A percentile compares a stretch with the other conserved stretches of the same genome.
These are phyloP conservation scores for Syngnathus scovelli DNA, from an alignment of 2,113 vertebrate genomes.

Conservation along the genomic window DNA sequence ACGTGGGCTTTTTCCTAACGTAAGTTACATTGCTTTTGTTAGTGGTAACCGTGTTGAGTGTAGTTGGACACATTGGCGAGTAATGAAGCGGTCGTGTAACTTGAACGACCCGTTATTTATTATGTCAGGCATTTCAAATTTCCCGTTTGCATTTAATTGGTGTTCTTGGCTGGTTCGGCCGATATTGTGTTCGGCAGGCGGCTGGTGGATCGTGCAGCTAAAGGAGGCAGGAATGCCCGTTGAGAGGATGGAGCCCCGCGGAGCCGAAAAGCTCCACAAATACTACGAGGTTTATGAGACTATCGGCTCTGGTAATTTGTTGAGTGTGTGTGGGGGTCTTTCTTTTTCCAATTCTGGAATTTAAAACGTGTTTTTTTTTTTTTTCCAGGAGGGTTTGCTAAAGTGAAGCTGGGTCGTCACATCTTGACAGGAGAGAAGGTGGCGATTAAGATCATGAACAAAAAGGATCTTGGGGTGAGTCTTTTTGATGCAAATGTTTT, in stretches of 20 bases:
- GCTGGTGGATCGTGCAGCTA: neutral
- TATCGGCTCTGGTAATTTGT: slow-evolving; percentile 69
- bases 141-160: neutral
- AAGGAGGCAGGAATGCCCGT: slow-evolving; percentile 59
- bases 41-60: neutral
- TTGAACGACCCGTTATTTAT: neutral
- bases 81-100: neutral
- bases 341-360: neutral
- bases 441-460: slow-evolving; percentile 95
- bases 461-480: slow-evolving; percentile 84
- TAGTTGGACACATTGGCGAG: neutral
- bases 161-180: neutral
- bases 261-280: slow-evolving; percentile 62
- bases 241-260: slow-evolving; percentile 52
- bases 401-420: slow-evolving; percentile 88
- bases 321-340: neutral
- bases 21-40: neutral
- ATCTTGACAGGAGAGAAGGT: slow-evolving; percentile 87
- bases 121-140: neutral
- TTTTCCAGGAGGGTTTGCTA: slow-evolving; percentile 87
- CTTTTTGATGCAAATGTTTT: neutral
- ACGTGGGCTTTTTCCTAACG: neutral
- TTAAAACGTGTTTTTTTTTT: neutral
- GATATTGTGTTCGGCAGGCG: neutral
- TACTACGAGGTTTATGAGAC: slow-evolving; percentile 74